These are phyloP conservation scores for Pentalonia nigronervosa DNA, from an alignment of 1,140 invertebrate species.

Conservation along the genomic window DNA sequence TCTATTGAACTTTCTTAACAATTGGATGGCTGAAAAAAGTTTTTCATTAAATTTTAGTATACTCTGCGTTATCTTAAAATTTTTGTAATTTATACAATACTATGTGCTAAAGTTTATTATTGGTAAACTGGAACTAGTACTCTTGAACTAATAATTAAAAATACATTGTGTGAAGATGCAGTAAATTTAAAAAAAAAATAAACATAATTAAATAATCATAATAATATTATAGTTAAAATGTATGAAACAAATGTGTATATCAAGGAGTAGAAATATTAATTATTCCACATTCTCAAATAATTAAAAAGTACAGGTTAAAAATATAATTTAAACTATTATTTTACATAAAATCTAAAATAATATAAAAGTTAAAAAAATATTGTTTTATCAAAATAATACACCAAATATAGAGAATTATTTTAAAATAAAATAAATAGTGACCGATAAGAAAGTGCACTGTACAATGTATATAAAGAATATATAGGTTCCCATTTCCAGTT, in stretches of 20 bases:
- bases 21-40: background rate
- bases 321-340: background rate
- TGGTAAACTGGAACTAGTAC: background rate
- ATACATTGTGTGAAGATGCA: background rate
- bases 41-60: slow-evolving; percentile 2
- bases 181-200: background rate
- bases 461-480: background rate
- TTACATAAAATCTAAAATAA: background rate
- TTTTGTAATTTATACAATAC: background rate
- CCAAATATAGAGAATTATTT: background rate
- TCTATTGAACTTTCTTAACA: background rate
- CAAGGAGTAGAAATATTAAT: background rate
- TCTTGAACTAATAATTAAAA: background rate
- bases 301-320: background rate
- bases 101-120: background rate
- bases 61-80: background rate
- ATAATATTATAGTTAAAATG: background rate
- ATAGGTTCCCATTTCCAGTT: background rate
- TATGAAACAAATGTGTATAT: background rate
- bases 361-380: background rate
- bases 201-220: background rate
- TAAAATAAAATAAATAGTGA: background rate
- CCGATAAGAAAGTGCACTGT: background rate
- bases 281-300: background rate
- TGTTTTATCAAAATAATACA: background rate